Evolutionary conservation across 2,113 vertebrate species (phyloP).

Genomic region (Dendrocopos noguchii): DNA sequence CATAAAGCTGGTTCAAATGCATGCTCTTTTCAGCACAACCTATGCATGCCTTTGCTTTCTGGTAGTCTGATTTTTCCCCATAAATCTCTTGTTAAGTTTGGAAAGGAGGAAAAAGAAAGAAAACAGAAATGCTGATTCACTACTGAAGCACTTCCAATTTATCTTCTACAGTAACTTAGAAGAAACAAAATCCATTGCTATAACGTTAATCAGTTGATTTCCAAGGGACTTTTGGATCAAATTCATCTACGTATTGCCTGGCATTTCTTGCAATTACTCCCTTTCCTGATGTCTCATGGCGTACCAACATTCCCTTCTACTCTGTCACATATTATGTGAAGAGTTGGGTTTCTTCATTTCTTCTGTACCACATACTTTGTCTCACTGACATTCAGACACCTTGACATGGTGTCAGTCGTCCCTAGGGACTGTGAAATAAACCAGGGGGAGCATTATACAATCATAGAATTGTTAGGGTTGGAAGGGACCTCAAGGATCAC

Average conservation of each 20-base stretch:
- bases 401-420: neutral
- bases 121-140: neutral
- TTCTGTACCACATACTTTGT: neutral
- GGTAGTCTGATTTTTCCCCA: neutral
- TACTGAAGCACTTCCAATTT: neutral
- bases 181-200: neutral
- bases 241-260: neutral
- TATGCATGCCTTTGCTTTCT: neutral
- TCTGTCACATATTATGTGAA: neutral
- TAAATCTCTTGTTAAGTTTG: neutral
- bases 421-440: neutral
- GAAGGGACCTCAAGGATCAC: no score
- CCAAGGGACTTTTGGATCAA: neutral
- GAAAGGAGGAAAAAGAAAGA: neutral
- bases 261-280: neutral
- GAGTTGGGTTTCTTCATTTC: neutral
- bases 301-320: neutral
- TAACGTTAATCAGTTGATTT: neutral
- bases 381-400: neutral
- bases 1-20: constrained; percentile 39
- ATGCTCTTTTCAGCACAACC: neutral
- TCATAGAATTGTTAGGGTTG: no score
- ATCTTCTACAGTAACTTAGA: neutral
- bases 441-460: neutral
- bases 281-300: neutral